These are phyloP conservation scores for Drosophila meridiana DNA, from an alignment of 2,888 invertebrate species.

Conservation along the genomic window DNA sequence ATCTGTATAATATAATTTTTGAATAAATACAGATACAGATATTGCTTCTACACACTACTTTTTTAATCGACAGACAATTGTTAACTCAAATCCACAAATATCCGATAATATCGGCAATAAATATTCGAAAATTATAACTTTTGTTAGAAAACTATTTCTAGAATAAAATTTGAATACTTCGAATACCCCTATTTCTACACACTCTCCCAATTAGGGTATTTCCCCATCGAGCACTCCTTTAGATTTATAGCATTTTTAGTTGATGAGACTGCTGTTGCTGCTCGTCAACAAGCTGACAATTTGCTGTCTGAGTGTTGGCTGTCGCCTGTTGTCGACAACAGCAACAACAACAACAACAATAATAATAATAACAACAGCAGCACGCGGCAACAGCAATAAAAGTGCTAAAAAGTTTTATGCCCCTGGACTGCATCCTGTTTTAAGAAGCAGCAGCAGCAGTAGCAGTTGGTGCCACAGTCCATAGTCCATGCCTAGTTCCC, in stretches of 20 bases:
- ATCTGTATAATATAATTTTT: no score
- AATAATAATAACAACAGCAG: conserved; percentile 24
- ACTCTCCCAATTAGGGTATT: not conserved
- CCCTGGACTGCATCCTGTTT: conserved; percentile 75
- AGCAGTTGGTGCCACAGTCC: conserved; percentile 12
- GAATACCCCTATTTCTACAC: not conserved
- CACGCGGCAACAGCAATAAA: conserved; percentile 61
- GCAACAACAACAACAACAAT: conserved; percentile 55
- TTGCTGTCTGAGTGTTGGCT: conserved; percentile 68
- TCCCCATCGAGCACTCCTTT: not conserved
- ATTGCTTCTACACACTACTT: no score
- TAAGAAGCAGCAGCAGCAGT: conserved; percentile 29
- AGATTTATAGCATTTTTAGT: not conserved
- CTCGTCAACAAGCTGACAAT: conserved; percentile 75
- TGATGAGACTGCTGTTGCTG: conserved; percentile 23
- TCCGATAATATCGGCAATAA: not conserved
- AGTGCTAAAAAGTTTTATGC: conserved; percentile 78
- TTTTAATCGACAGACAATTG: no score
- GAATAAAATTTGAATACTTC: not conserved
- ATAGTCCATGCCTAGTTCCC: not conserved
- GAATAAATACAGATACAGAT: not conserved
- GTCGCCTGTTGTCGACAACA: conserved; percentile 46
- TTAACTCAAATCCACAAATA: not conserved
- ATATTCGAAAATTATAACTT: no score
- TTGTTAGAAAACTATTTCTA: not conserved